Percentiles rank a stretch among this genome's conserved stretches.
These are phyloP conservation scores for Aphis craccivora DNA, from an alignment of 1,140 invertebrate genomes.

Conservation along the genomic window DNA sequence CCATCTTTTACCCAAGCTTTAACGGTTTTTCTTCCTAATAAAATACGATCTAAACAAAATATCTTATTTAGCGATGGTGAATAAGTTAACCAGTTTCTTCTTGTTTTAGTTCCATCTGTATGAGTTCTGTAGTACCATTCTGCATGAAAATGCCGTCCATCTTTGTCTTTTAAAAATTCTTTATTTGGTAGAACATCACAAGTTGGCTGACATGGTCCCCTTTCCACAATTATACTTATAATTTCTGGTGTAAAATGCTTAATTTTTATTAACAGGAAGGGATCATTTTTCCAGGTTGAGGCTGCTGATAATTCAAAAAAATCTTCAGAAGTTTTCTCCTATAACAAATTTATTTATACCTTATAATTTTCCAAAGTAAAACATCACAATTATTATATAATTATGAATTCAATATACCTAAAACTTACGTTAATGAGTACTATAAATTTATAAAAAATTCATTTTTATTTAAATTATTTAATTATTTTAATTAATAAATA, in stretches of 20 bases:
- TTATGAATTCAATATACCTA: no score
- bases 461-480: no score
- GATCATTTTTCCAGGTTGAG: constrained; percentile 22
- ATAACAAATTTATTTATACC: background rate
- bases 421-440: no score
- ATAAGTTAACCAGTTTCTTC: constrained; percentile 4
- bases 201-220: background rate
- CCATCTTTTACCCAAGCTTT: constrained; percentile 15
- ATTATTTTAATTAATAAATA: no score
- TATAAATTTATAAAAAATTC: no score
- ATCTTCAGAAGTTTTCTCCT: constrained; percentile 15
- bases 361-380: no score
- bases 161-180: constrained; percentile 30
- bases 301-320: constrained; percentile 6
- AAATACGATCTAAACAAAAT: constrained; percentile 5
- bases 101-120: constrained; percentile 14
- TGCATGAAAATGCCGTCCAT: background rate
- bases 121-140: background rate
- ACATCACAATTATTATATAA: no score
- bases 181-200: background rate
- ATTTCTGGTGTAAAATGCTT: constrained; percentile 12
- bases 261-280: background rate
- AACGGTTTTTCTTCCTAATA: background rate
- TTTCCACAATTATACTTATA: background rate
- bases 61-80: background rate